These are phyloP conservation scores for Ethmia dodecea DNA, from an alignment of 2,888 invertebrate genomes.

Conservation along the genomic window DNA sequence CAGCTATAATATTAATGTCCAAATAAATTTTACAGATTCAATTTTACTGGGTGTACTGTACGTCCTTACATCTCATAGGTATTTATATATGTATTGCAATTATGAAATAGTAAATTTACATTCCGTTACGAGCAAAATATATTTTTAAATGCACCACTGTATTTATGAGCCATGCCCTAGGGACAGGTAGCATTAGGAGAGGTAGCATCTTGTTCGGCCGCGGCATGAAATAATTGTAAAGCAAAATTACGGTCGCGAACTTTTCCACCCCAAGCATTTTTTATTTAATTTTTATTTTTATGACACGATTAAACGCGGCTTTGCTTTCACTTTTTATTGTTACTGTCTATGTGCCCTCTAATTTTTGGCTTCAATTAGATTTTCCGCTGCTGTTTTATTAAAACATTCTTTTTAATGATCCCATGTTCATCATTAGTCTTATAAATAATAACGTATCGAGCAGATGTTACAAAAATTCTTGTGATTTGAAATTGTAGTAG, in stretches of 20 bases:
- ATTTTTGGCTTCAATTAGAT: slow-evolving; percentile 73
- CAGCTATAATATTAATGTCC: too few species aligned
- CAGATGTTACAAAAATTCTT: too few species aligned
- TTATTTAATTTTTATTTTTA: slow-evolving; percentile 77
- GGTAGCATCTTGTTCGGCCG: slow-evolving; percentile 41
- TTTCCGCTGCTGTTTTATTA: slow-evolving; percentile 61
- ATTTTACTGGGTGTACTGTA: too few species aligned
- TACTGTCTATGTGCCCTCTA: slow-evolving; percentile 72
- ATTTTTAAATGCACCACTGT: too few species aligned
- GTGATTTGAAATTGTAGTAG: not conserved
- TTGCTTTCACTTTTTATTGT: slow-evolving; percentile 76
- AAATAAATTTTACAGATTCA: too few species aligned
- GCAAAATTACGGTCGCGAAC: slow-evolving; percentile 61
- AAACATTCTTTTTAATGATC: slow-evolving; percentile 66
- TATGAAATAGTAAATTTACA: too few species aligned
- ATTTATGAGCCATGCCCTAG: too few species aligned
- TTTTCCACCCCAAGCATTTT: slow-evolving; percentile 70
- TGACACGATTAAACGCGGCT: slow-evolving; percentile 74
- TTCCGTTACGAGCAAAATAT: too few species aligned
- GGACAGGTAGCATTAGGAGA: slow-evolving; percentile 57
- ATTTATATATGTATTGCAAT: too few species aligned
- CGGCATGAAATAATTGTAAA: slow-evolving; percentile 65
- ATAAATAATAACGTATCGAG: not conserved
- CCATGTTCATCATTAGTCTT: slow-evolving; percentile 30
- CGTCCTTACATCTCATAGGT: too few species aligned